Evolutionary conservation across 2,113 vertebrate genomes (phyloP).

Genomic region (Perognathus longimembris): DNA sequence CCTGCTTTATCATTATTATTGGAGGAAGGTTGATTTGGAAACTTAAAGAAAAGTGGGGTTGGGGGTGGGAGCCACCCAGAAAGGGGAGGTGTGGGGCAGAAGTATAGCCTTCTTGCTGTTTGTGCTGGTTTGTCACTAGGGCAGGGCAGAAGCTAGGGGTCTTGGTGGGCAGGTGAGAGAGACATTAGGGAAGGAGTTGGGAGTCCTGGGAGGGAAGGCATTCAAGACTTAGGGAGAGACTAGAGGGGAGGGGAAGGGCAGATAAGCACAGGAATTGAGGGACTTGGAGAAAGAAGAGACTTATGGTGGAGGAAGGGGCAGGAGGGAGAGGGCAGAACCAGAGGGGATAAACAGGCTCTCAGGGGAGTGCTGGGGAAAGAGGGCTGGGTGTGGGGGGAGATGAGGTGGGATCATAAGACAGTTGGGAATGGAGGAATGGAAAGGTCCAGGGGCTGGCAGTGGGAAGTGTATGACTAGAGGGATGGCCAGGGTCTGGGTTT

Average conservation of each 20-base stretch:
- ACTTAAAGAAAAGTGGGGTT: slow-evolving; percentile 85
- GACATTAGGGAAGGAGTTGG: background rate
- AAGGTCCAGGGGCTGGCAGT: background rate
- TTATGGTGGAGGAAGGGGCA: background rate
- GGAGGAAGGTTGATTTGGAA: slow-evolving; percentile 87
- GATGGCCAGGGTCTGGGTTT: too few species aligned
- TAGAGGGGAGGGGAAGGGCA: background rate
- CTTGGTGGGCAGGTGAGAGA: background rate
- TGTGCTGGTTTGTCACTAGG: slow-evolving; percentile 24
- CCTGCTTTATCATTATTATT: slow-evolving; percentile 88
- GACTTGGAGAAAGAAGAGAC: background rate
- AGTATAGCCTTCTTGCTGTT: slow-evolving; percentile 26
- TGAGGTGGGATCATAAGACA: background rate
- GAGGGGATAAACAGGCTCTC: background rate
- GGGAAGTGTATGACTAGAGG: too few species aligned
- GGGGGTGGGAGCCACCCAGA: slow-evolving; percentile 68
- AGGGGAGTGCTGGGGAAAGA: background rate
- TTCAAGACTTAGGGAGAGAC: background rate
- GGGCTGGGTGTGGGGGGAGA: background rate
- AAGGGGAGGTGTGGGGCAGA: slow-evolving; percentile 56
- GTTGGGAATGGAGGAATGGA: background rate
- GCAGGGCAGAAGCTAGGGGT: background rate
- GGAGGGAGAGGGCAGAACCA: background rate
- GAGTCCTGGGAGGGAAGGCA: background rate
- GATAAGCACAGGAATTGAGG: background rate